Evolutionary conservation across 2,797 vertebrate species (phyloP).

Genomic region (Phataginus tetradactyla): DNA sequence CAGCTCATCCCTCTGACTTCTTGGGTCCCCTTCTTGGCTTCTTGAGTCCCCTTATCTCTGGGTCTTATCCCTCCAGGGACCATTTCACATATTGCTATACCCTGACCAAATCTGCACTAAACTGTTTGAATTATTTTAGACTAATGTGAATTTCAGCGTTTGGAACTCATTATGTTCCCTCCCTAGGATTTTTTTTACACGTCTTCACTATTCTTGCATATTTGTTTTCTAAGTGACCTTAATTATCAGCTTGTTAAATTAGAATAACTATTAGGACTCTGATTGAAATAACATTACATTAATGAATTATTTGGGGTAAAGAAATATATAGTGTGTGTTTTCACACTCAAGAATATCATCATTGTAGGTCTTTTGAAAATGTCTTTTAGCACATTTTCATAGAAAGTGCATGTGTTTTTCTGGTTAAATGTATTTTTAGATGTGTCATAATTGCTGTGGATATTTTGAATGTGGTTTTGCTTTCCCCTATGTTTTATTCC

Average conservation of each 20-base stretch:
- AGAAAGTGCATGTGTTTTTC: slow-evolving; percentile 44
- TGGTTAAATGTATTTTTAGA: slow-evolving; percentile 62
- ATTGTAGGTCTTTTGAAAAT: slow-evolving; percentile 35
- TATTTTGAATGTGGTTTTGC: slow-evolving; percentile 61
- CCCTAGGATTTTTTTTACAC: neutral
- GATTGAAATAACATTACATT: neutral
- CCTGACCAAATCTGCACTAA: neutral
- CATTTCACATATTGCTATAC: neutral
- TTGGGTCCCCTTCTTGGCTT: neutral
- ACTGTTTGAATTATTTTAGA: neutral
- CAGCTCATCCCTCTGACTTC: neutral
- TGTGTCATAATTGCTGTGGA: slow-evolving; percentile 59
- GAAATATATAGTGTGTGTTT: slow-evolving; percentile 4
- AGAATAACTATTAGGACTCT: slow-evolving; percentile 9
- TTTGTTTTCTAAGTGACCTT: neutral
- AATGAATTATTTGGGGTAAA: slow-evolving; percentile 46
- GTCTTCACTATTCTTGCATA: neutral
- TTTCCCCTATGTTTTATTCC: slow-evolving; percentile 37
- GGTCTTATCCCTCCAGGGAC: neutral
- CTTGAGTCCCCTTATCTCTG: neutral
- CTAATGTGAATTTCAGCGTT: neutral
- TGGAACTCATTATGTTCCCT: neutral
- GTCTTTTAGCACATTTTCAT: slow-evolving; percentile 61
- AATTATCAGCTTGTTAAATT: slow-evolving; percentile 14
- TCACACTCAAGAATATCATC: slow-evolving; percentile 11